Base-by-base conservation (phyloP, 30 jellyfish, hydroid and myxozoan species). In the Mastigias papua region DNA sequence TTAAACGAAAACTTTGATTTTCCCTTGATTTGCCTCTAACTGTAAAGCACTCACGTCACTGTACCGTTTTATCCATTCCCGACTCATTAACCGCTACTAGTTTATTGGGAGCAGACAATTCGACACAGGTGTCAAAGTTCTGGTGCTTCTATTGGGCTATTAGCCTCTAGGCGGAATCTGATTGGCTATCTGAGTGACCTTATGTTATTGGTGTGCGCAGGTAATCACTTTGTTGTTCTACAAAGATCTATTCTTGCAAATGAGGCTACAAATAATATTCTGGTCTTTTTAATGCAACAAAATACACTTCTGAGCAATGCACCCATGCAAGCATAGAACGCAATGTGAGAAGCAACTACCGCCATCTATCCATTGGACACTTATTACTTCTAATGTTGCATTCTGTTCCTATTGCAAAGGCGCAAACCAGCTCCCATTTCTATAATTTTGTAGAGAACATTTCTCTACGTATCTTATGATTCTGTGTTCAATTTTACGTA, bases 131-230 rank as follows among this genome's bases (percentile, higher is more conserved):
- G 94, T 72, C 94, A 85, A 46, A 17, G n/a, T 49, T 85, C 94
- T 54, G 94, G 94, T 85, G 94, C 70, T 85, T 88, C 94, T 85
- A 85, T 85, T 85, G 94, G 94, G 76, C 88, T 37, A 85, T 42
- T 34, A 70, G 50, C 75, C 34, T 64, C 87, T 25, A 73, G 78
- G 76, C 82, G 67, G 33, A 10, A 62, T 63, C 94, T 85, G 94
- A 85, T 85, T 85, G 94, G 94, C 88, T 85, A 50, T 68, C 54
- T 62, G 82, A 3, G 86, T 85, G 94, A 85, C 94, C 94, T 85
- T 85, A 75, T 85, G 94, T 85, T 75, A 70, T 48, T 73, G 88
- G 87, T 85, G 94, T 85, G 94, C 68, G 94, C 94, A 85, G 94
- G 94, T 85, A 85, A 20, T 63, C 81, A 80, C 58, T 61, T 64